Evolutionary conservation across 2,797 vertebrate species (phyloP).

Genomic region (Pagetopsis macropterus): DNA sequence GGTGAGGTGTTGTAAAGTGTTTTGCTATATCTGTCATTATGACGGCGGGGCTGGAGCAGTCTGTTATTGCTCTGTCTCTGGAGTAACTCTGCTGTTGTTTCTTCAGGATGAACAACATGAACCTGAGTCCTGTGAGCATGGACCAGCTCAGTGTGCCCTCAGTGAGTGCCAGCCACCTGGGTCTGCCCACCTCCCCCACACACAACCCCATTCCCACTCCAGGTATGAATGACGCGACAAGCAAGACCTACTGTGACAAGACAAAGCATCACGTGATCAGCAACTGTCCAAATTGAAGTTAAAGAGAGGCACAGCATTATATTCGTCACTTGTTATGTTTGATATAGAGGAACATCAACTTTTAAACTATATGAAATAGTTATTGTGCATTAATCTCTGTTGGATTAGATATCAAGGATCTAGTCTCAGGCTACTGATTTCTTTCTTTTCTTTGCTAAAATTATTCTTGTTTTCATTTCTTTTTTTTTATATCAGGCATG

Average conservation of each 20-base stretch:
- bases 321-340: too few relatives aligned
- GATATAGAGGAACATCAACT: too few relatives aligned
- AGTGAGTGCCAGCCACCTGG: conserved; percentile 93
- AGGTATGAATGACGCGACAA: conserved; percentile 79
- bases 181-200: conserved; percentile 94
- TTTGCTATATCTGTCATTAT: too few relatives aligned
- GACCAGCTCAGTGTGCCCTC: conserved; percentile 95
- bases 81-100: conserved; percentile 7
- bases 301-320: not conserved
- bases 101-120: conserved; percentile 97
- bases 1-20: too few relatives aligned
- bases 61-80: not conserved
- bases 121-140: conserved; percentile 97
- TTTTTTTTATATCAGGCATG: conserved; percentile 84
- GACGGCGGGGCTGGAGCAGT: too few relatives aligned
- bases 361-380: not conserved
- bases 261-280: too few relatives aligned
- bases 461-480: not conserved
- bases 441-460: not conserved
- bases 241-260: not conserved
- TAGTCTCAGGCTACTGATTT: too few relatives aligned
- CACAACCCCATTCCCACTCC: conserved; percentile 91
- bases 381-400: not conserved
- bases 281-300: not conserved
- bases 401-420: too few relatives aligned